Evolutionary conservation across 2,113 vertebrate species (phyloP).

Genomic region (Clarias gariepinus): DNA sequence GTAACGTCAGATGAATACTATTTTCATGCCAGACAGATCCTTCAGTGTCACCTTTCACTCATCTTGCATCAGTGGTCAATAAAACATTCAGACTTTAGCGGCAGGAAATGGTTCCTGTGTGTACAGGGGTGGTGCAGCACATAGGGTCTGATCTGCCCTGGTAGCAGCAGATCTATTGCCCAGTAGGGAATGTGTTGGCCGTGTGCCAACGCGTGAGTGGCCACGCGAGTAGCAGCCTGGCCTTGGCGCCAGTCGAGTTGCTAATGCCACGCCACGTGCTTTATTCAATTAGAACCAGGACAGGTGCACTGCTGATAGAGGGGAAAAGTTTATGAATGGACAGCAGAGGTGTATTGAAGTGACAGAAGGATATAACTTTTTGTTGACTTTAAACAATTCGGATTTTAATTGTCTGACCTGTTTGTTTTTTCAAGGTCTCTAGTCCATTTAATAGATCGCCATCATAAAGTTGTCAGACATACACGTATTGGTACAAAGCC

Average conservation of each 20-base stretch:
- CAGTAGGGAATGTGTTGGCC: constrained; percentile 51
- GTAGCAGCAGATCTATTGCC: constrained; percentile 23
- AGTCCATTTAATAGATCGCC: not conserved
- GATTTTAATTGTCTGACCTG: not conserved
- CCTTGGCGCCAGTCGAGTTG: constrained; percentile 44
- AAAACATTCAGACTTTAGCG: constrained; percentile 29
- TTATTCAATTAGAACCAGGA: constrained; percentile 57
- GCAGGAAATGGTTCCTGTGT: constrained; percentile 27
- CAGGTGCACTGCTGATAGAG: constrained; percentile 49
- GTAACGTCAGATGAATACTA: constrained; percentile 14
- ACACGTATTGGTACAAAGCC: too few species aligned
- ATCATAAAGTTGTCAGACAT: not conserved
- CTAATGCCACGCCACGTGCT: constrained; percentile 39
- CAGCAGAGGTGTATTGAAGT: not conserved
- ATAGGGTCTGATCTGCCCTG: constrained; percentile 29
- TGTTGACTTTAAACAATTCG: not conserved
- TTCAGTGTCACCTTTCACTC: not conserved
- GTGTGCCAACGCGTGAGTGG: constrained; percentile 35
- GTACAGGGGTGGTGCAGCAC: constrained; percentile 24
- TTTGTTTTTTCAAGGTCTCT: not conserved
- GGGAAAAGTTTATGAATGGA: constrained; percentile 33
- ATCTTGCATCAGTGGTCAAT: not conserved
- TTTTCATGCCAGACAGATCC: constrained; percentile 29
- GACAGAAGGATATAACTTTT: not conserved
- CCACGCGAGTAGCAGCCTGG: constrained; percentile 40